A percentile compares a stretch with the other conserved stretches of the same genome.
Conservation (phyloP, 2,797 vertebrate species). For the Gallinago stenura region DNA sequence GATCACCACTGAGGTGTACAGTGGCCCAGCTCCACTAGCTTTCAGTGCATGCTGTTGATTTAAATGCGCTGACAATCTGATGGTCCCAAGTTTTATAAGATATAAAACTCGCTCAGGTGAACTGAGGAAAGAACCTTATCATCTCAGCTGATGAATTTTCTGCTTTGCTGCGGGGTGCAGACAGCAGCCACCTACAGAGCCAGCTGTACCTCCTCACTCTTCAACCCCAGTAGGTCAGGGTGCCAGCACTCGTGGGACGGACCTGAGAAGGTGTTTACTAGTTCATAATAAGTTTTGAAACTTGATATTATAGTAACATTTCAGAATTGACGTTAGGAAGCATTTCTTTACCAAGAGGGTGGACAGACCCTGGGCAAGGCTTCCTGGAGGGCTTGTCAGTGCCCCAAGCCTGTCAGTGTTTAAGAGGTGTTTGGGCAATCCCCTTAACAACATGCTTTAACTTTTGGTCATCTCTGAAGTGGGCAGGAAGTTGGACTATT, state of each 20-base stretch:
- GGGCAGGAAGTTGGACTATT: background rate
- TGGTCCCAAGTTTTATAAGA: background rate
- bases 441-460: background rate
- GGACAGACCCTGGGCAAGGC: background rate
- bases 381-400: background rate
- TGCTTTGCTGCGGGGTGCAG: background rate
- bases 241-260: background rate
- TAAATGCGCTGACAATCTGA: background rate
- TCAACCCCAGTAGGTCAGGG: too few species aligned
- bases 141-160: background rate
- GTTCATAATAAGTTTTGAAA: background rate
- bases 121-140: background rate
- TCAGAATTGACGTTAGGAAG: background rate
- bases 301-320: background rate
- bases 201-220: accelerated
- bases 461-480: background rate
- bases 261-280: background rate
- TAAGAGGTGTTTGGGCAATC: background rate
- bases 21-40: background rate
- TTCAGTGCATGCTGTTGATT: background rate
- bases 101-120: background rate
- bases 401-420: background rate
- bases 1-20: background rate
- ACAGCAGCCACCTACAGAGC: background rate
- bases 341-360: background rate